Evolutionary conservation across 2,113 vertebrate species (phyloP).

Genomic region (Dipodomys ordii): DNA sequence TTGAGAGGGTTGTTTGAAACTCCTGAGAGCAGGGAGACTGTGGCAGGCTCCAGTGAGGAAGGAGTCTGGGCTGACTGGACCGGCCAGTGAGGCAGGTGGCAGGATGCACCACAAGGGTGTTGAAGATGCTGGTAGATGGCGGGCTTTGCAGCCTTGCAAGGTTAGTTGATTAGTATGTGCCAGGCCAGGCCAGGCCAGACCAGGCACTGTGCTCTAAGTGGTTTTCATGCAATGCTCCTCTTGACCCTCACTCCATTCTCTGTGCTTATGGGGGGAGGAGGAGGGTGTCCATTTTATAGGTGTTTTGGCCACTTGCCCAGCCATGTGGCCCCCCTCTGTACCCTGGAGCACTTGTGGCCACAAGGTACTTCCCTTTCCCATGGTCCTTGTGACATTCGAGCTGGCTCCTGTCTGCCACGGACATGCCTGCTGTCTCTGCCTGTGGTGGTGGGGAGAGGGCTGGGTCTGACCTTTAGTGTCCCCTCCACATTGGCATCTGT

Average conservation of each 20-base stretch:
- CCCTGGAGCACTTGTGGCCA: neutral
- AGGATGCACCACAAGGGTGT: rapidly evolving
- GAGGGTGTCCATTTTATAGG: neutral
- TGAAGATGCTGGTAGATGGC: neutral
- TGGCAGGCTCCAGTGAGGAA: neutral
- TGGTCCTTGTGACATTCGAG: no score
- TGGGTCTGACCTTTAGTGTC: neutral
- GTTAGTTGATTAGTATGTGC: neutral
- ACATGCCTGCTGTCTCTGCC: neutral
- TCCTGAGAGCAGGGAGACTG: neutral
- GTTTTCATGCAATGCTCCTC: neutral
- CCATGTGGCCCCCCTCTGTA: neutral
- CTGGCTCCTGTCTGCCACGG: neutral
- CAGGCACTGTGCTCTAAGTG: neutral
- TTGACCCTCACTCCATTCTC: neutral
- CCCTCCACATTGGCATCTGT: rapidly evolving
- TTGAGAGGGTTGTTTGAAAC: neutral
- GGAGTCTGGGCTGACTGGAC: neutral
- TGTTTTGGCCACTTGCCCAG: neutral
- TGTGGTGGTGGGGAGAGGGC: neutral
- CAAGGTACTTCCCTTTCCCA: neutral
- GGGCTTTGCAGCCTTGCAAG: neutral
- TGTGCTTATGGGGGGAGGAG: neutral
- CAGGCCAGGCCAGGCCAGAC: neutral
- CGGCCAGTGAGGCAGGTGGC: rapidly evolving